Base-by-base conservation (phyloP, 2,113 vertebrate species). In the Microcebus griseorufus region DNA sequence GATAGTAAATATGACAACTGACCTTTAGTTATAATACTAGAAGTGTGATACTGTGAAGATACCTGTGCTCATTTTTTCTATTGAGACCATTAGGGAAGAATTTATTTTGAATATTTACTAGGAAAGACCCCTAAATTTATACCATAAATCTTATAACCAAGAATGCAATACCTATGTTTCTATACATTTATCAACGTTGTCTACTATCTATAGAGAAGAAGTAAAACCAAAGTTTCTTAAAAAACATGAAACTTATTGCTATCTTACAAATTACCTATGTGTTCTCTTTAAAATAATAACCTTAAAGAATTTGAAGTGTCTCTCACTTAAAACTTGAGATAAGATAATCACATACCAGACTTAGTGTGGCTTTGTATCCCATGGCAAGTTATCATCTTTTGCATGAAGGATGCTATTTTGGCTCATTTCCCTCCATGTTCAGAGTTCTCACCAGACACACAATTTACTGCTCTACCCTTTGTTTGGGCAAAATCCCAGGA, bases 11-110 rank as follows among this genome's bases (percentile, higher is more conserved):
- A 87, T 94, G 96, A 96, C 65, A 96, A 96, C 65, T 96, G 84
- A 98, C 93, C 96, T 97, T 97, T 97, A 93, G 88, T 92, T 95
- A 96, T 95, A 96, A 95, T 90, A 88, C 22, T 13, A 60, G 65
- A 92, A 91, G 96, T 96, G 72, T 90, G 70, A 94, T 91, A 70
- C 51, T 79, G 10, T 95, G 86, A 93, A 92, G 84, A 88, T 95
- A 79, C 64, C 39, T 14, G 11, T 67, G 17, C 29, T 96, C 37
- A 37, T 88, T 96, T 95, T 60, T 86, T 88, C 70, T 70, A 6
- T 18, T 87, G 69, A 78, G 34, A 39, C 20, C 48, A 75, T 92
- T 93, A 76, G 37, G 45, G 18, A 55, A 78, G 27, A 85, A 84
- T 34, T 89, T 96, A 22, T 51, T 92, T 90, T 95, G 42, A 89